Evolutionary conservation across 2,113 vertebrate species (phyloP).

Genomic region (Oreochromis tanganicae): DNA sequence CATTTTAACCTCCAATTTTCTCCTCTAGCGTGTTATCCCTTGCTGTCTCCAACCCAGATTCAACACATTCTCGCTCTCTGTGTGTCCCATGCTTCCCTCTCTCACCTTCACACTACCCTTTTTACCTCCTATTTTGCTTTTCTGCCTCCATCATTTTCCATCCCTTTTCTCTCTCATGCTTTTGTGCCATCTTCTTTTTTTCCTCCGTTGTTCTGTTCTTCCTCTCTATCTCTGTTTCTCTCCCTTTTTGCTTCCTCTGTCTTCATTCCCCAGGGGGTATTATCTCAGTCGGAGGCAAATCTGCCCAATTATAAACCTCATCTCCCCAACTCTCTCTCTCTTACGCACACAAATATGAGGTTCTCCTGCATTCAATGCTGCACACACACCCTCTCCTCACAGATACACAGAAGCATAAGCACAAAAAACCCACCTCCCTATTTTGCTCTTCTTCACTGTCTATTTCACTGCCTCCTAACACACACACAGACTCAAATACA

Average conservation of each 20-base stretch:
- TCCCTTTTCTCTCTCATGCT: background rate
- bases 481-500: background rate
- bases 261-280: constrained; percentile 67
- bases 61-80: background rate
- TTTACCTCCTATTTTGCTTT: constrained; percentile 40
- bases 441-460: constrained; percentile 48
- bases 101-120: constrained; percentile 37
- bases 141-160: constrained; percentile 11
- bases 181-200: constrained; percentile 11
- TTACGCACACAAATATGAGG: background rate
- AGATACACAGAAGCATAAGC: constrained; percentile 19
- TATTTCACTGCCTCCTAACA: constrained; percentile 40
- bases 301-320: constrained; percentile 77
- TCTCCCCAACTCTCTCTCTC: constrained; percentile 48
- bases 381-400: constrained; percentile 1
- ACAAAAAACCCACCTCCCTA: constrained; percentile 22
- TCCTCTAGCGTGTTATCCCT: background rate
- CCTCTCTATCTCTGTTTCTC: constrained; percentile 22
- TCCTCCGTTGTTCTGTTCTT: constrained; percentile 30
- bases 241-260: constrained; percentile 46
- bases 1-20: constrained; percentile 24
- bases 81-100: background rate
- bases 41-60: background rate
- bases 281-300: constrained; percentile 74
- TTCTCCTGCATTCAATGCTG: background rate